Percentiles rank a stretch among this genome's conserved stretches.
phyloP scores from a whole-genome alignment of 2,797 vertebrate species.

The Liparis tanakae region DNA sequence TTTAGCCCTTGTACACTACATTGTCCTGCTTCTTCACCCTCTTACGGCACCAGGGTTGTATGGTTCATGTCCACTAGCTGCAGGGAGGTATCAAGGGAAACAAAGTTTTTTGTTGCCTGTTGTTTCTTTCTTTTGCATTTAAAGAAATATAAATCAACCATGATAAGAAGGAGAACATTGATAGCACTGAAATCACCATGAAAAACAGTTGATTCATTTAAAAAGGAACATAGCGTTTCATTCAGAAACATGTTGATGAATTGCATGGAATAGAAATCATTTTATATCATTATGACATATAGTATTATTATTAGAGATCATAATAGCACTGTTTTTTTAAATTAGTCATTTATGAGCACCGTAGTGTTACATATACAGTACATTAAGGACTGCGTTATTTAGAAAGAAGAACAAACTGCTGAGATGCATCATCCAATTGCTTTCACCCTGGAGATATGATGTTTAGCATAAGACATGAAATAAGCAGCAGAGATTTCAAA shows the following conservation, averaged over 20 bases:
- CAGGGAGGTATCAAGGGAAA: too few relatives aligned
- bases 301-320: constrained; percentile 40
- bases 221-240: constrained; percentile 59
- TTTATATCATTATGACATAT: constrained; percentile 39
- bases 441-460: constrained; percentile 28
- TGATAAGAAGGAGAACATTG: not conserved
- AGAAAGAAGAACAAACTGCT: constrained; percentile 10
- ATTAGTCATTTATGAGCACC: not conserved
- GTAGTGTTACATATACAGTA: constrained; percentile 16
- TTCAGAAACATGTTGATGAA: constrained; percentile 56
- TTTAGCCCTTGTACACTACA: too few relatives aligned
- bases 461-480: constrained; percentile 26
- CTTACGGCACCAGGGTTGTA: too few relatives aligned
- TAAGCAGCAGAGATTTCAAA: constrained; percentile 17
- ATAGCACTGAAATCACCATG: not conserved
- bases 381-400: not conserved
- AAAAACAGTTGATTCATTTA: constrained; percentile 16
- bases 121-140: not conserved
- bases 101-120: not conserved
- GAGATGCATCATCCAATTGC: constrained; percentile 1
- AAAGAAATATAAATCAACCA: not conserved
- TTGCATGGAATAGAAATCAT: constrained; percentile 49
- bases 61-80: too few relatives aligned
- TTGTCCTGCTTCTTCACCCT: too few relatives aligned
- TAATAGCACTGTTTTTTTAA: constrained; percentile 42